Percentiles rank a stretch among this genome's conserved stretches.
Conservation (phyloP, 2,113 vertebrate genomes). For the Mellivora capensis region DNA sequence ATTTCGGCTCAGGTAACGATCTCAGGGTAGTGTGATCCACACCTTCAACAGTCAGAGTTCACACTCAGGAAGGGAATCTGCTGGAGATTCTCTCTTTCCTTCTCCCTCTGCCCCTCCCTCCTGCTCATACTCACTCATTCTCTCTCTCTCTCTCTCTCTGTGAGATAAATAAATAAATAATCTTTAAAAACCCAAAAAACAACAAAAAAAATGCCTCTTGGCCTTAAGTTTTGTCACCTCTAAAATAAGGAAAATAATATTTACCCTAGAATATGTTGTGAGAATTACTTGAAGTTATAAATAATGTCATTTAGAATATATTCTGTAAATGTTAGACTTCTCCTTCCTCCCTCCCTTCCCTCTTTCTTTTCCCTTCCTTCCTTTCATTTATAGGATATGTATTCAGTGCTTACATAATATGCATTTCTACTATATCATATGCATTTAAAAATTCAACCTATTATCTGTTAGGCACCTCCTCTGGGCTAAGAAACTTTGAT, state of each 20-base stretch:
- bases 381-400: background rate
- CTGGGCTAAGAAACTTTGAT: background rate
- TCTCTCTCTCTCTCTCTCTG: too few relatives aligned
- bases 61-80: background rate
- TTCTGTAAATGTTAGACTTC: background rate
- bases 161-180: background rate
- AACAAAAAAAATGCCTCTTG: background rate
- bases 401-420: background rate
- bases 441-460: background rate
- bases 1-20: background rate
- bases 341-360: background rate
- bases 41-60: background rate
- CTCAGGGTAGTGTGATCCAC: background rate
- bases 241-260: constrained; percentile 2
- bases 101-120: background rate
- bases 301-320: background rate
- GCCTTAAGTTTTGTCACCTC: background rate
- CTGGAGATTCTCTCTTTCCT: background rate
- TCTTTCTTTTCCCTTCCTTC: background rate
- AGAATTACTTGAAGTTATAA: background rate
- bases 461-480: background rate
- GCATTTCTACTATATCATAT: background rate
- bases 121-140: too few relatives aligned
- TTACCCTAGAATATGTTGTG: background rate
- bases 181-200: background rate